Evolutionary conservation across 1,140 invertebrate species (phyloP).

Genomic region (Scaptodrosophila lebanonensis): DNA sequence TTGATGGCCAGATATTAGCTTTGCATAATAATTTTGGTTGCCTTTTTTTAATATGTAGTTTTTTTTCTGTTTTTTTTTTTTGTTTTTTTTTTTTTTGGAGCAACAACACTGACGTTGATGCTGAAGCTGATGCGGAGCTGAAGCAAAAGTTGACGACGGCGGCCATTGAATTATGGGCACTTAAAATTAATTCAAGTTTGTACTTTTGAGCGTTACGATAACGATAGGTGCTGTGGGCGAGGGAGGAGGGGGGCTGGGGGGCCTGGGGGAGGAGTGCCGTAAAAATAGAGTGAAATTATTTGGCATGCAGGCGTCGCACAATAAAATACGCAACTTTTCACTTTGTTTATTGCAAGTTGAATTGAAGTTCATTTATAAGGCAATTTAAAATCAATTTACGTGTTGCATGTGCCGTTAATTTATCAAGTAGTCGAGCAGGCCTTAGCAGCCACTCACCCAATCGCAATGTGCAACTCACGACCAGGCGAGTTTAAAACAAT

Average conservation of each 20-base stretch:
- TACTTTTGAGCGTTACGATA: neutral
- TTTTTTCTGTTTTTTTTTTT: no score
- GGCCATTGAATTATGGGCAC: slow-evolving; percentile 51
- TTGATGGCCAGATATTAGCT: slow-evolving; percentile 59
- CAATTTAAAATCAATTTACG: slow-evolving; percentile 74
- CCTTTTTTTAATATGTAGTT: no score
- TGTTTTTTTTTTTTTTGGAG: neutral
- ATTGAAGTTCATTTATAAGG: slow-evolving; percentile 72
- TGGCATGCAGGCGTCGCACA: slow-evolving; percentile 29
- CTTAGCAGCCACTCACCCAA: no score
- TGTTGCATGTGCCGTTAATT: slow-evolving; percentile 72
- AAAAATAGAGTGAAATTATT: slow-evolving; percentile 20
- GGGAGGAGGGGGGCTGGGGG: neutral
- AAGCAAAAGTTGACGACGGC: no score
- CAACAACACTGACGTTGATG: slow-evolving; percentile 14
- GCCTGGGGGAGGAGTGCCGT: neutral
- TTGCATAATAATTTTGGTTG: slow-evolving; percentile 65
- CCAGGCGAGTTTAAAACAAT: slow-evolving; percentile 32
- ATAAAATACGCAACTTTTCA: slow-evolving; percentile 34
- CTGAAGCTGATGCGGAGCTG: no score
- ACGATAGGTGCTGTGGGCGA: neutral
- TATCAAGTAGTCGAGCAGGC: slow-evolving; percentile 44
- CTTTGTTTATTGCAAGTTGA: slow-evolving; percentile 55
- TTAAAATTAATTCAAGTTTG: slow-evolving; percentile 54
- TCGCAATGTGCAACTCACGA: no score